A percentile compares a stretch with the other conserved stretches of the same genome.
These are phyloP conservation scores for Fregetta grallaria DNA, from an alignment of 2,113 vertebrate species.

Conservation along the genomic window DNA sequence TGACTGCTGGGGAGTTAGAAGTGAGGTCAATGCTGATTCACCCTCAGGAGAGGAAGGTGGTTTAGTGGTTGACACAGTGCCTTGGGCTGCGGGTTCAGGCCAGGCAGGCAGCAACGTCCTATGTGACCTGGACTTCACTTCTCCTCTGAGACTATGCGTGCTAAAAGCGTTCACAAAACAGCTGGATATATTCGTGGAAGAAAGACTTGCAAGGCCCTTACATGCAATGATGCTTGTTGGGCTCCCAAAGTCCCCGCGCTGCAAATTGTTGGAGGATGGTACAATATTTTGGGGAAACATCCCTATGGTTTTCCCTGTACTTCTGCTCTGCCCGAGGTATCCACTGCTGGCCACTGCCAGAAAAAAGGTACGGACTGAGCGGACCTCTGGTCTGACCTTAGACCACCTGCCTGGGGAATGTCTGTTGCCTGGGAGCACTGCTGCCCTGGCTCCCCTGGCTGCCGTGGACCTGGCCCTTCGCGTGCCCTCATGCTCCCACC, in stretches of 20 bases:
- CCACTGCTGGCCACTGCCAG: background rate
- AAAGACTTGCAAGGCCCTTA: background rate
- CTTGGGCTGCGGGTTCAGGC: background rate
- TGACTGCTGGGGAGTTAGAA: background rate
- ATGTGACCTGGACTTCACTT: background rate
- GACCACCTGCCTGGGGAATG: background rate
- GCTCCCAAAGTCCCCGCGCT: accelerated
- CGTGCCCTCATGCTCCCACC: background rate
- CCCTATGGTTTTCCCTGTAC: background rate
- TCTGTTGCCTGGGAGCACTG: background rate
- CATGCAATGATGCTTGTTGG: background rate
- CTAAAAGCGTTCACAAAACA: background rate
- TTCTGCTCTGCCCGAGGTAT: background rate
- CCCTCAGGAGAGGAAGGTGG: background rate
- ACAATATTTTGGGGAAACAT: background rate
- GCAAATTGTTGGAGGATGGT: background rate
- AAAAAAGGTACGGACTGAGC: background rate
- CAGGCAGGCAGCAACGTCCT: background rate
- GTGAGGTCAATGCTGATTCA: background rate
- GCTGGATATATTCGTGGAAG: background rate
- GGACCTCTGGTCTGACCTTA: background rate
- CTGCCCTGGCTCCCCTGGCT: background rate
- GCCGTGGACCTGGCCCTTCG: accelerated
- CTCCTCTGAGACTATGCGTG: background rate
- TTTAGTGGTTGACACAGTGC: background rate